Conservation (phyloP, 2,797 vertebrate genomes). For the Chromis chromis region DNA sequence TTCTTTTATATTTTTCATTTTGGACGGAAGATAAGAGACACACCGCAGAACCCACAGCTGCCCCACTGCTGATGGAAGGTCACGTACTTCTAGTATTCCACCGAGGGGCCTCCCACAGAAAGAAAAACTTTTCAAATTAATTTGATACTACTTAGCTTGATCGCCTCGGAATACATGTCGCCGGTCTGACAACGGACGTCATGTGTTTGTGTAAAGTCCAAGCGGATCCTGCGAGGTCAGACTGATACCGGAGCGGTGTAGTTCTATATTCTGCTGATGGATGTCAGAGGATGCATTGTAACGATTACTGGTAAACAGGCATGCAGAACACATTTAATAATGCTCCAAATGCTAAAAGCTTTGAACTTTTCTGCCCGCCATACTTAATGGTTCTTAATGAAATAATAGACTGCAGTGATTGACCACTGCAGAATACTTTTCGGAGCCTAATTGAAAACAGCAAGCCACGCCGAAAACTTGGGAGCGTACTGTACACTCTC, state of each 20-base stretch:
- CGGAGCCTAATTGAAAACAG: conserved; percentile 49
- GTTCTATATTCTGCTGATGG: conserved; percentile 67
- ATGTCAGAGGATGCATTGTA: conserved; percentile 66
- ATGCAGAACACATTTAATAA: conserved; percentile 72
- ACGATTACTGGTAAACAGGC: conserved; percentile 62
- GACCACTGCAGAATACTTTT: conserved; percentile 52
- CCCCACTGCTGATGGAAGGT: conserved; percentile 44
- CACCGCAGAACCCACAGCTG: conserved; percentile 49
- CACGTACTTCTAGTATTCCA: conserved; percentile 73
- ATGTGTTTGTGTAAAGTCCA: conserved; percentile 49
- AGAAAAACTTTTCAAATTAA: conserved; percentile 70
- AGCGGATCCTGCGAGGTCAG: conserved; percentile 51
- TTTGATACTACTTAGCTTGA: conserved; percentile 58
- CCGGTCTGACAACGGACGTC: conserved; percentile 66
- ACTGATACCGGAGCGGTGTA: conserved; percentile 52
- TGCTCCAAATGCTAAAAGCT: conserved; percentile 72
- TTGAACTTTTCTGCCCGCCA: conserved; percentile 66
- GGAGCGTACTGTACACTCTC: conserved; percentile 16
- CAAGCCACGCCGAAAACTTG: conserved; percentile 15
- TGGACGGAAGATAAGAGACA: conserved; percentile 65
- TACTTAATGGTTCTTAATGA: conserved; percentile 74
- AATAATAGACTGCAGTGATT: conserved; percentile 72
- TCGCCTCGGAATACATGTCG: conserved; percentile 58
- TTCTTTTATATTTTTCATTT: conserved; percentile 72
- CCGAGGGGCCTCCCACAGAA: conserved; percentile 48